Evolutionary conservation across 2,113 vertebrate species (phyloP), one percentile per base, ranked within the genome.

Genomic region (Osmerus mordax): DNA sequence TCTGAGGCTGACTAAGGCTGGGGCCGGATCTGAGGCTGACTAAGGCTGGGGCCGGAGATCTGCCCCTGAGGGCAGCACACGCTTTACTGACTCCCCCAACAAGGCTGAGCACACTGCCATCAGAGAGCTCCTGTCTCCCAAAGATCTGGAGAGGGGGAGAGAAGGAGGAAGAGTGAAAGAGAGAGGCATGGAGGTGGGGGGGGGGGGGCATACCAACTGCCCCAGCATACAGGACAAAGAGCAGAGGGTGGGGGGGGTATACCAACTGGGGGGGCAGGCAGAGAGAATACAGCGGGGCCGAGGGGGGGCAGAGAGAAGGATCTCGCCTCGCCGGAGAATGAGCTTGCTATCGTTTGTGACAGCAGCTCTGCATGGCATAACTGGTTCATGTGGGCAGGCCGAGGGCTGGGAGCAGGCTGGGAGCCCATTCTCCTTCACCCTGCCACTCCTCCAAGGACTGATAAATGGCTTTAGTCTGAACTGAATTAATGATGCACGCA

Each of bases 401-500:
- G 29, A 5, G 29, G 29, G 29, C 29, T 32, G 3, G 29, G 29
- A 3, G 29, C 29, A 7, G 32, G 32, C 32, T 36, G 32, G 32
- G 32, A 6, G 32, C 32, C 71, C 84, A 83, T 79, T 86, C 73
- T 76, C 80, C 77, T 70, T 25, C 15, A 55, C 66, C 52, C 21
- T 61, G 68, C 54, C 28, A 23, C 28, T 18, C 23, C 76, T 85
- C 74, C 47, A 56, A 75, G 78, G 73, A 90, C 69, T 81, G 76
- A 89, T 85, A 86, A 83, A 84, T 81, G 75, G 36, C 71, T 83
- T 83, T 76, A 73, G 74, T 87, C 82, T 73, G 82, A 65, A 62
- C 77, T 75, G 79, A 88, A 87, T 90, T 88, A 90, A 90, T 87
- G 78, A 81, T 70, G 81, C 85, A 80, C 72, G 73, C 74, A 72